Evolutionary conservation across 2,888 invertebrate species (phyloP).

Genomic region (Harpalus rufipes): DNA sequence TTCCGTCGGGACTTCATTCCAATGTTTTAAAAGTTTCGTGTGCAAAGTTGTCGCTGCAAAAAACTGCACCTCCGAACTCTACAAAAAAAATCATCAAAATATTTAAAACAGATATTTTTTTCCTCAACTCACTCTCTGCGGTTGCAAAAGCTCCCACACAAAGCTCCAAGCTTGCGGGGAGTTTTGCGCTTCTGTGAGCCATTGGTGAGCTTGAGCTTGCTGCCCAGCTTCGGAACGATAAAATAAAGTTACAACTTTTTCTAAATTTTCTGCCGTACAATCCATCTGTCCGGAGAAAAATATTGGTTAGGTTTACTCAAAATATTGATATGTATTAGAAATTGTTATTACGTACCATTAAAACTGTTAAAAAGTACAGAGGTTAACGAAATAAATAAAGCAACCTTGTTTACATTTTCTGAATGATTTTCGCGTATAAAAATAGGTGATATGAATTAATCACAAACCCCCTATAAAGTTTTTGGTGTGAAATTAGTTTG

Average conservation of each 20-base stretch:
- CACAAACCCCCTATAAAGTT: conserved; percentile 44
- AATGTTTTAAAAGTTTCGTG: conserved; percentile 91
- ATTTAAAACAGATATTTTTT: background rate
- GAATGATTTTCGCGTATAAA: conserved; percentile 55
- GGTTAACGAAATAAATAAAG: conserved; percentile 59
- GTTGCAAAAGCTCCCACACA: conserved; percentile 92
- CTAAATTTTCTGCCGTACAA: conserved; percentile 83
- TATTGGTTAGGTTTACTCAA: conserved; percentile 9
- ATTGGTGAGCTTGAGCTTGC: conserved; percentile 89
- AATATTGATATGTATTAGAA: background rate
- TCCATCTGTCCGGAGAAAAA: conserved; percentile 78
- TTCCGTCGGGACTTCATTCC: conserved; percentile 91
- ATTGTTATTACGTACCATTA: conserved; percentile 27
- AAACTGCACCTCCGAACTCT: conserved; percentile 94
- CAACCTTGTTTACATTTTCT: conserved; percentile 65
- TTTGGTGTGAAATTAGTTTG: conserved; percentile 11
- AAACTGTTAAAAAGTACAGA: conserved; percentile 11
- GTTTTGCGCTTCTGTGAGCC: conserved; percentile 91
- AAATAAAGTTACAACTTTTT: conserved; percentile 85
- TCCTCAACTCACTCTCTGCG: conserved; percentile 83
- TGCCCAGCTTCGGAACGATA: conserved; percentile 82
- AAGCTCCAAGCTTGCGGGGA: conserved; percentile 95
- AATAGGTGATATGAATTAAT: conserved; percentile 55
- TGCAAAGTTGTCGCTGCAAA: conserved; percentile 95
- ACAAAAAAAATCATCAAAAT: conserved; percentile 71